A percentile compares a stretch with the other conserved stretches of the same genome.
phyloP scores from a whole-genome alignment of 2,888 invertebrate genomes.

The Sminthurinus aureus region DNA sequence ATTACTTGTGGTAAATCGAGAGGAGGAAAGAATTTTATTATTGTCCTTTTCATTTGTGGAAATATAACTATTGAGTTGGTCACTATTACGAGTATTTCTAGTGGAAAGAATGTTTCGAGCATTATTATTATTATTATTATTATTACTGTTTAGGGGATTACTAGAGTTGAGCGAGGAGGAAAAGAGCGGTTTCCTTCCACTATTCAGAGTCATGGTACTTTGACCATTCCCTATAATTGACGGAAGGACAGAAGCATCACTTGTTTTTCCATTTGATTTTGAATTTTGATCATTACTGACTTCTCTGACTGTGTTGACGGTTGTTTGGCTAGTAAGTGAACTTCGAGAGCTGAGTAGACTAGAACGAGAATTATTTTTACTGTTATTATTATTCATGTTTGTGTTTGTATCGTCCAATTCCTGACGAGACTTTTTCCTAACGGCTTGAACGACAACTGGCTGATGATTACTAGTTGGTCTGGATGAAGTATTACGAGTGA shows the following conservation, averaged over 20 bases:
- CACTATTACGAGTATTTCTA: constrained; percentile 25
- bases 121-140: constrained; percentile 17
- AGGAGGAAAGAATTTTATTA: constrained; percentile 66
- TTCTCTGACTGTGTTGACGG: constrained; percentile 78
- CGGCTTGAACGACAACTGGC: constrained; percentile 53
- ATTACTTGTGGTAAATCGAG: constrained; percentile 65
- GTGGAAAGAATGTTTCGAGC: constrained; percentile 21
- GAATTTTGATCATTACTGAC: constrained; percentile 65
- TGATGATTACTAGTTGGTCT: constrained; percentile 8
- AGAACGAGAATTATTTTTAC: constrained; percentile 71
- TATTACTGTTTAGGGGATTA: neutral
- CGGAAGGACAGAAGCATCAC: constrained; percentile 60
- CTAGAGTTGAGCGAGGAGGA: constrained; percentile 1
- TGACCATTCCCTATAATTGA: constrained; percentile 32
- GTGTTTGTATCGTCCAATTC: constrained; percentile 50
- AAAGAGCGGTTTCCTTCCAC: constrained; percentile 26
- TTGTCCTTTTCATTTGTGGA: constrained; percentile 64
- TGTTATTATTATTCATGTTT: constrained; percentile 49
- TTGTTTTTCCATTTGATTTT: constrained; percentile 61
- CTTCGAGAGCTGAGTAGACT: constrained; percentile 83
- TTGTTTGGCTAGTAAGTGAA: constrained; percentile 81
- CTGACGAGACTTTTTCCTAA: constrained; percentile 60
- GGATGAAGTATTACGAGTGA: constrained; percentile 25
- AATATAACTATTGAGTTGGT: constrained; percentile 61
- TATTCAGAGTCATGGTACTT: neutral